Evolutionary conservation across 2,888 invertebrate genomes (phyloP).

Genomic region (Drosophila melanosoma): DNA sequence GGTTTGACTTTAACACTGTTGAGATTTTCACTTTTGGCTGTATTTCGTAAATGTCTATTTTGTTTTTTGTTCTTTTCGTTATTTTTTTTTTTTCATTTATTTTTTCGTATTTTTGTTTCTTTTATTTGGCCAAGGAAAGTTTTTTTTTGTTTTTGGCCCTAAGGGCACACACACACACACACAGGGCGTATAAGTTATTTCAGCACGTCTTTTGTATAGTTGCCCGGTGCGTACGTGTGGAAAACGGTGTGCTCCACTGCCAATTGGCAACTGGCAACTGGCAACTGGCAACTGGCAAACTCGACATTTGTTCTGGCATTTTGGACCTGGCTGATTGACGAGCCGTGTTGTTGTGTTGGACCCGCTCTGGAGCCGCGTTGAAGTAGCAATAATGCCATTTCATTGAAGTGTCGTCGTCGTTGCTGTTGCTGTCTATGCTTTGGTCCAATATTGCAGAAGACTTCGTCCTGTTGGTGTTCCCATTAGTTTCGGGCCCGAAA

Average conservation of each 20-base stretch:
- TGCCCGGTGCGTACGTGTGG: slow-evolving; percentile 75
- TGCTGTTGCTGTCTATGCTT: slow-evolving; percentile 41
- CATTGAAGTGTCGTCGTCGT: slow-evolving; percentile 65
- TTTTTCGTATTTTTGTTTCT: slow-evolving; percentile 27
- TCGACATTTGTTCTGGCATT: slow-evolving; percentile 13
- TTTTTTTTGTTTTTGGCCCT: slow-evolving; percentile 57
- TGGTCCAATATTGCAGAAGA: slow-evolving; percentile 49
- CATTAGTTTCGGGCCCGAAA: slow-evolving; percentile 52
- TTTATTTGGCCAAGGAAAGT: slow-evolving; percentile 51
- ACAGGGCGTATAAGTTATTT: slow-evolving; percentile 78
- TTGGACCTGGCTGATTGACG: slow-evolving; percentile 64
- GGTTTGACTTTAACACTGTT: slow-evolving; percentile 70
- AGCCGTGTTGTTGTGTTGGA: slow-evolving; percentile 33
- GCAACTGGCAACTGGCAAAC: slow-evolving; percentile 28
- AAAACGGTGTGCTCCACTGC: slow-evolving; percentile 61
- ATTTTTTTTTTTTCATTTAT: slow-evolving; percentile 43
- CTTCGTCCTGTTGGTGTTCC: slow-evolving; percentile 52
- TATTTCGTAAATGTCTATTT: slow-evolving; percentile 31
- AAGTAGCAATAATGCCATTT: slow-evolving; percentile 80
- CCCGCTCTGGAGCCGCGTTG: slow-evolving; percentile 53
- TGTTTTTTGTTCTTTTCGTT: slow-evolving; percentile 18
- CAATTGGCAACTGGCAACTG: slow-evolving; percentile 33
- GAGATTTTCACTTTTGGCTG: slow-evolving; percentile 72
- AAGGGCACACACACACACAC: slow-evolving; percentile 64
- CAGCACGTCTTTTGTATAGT: slow-evolving; percentile 75